phyloP scores from a whole-genome alignment of 2,888 invertebrate genomes.

The Dilophus febrilis region DNA sequence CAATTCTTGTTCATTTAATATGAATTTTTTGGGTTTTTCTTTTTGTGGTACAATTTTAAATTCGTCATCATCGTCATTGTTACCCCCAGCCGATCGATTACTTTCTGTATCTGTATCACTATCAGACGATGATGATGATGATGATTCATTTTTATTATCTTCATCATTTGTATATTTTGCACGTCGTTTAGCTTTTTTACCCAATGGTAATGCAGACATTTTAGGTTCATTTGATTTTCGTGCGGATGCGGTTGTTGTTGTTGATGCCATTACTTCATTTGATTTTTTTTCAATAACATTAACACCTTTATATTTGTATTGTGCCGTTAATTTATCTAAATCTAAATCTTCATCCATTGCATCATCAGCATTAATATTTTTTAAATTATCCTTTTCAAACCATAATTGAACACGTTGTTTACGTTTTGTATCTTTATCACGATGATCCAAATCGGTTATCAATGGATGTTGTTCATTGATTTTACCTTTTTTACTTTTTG shows the following conservation, averaged over 20 bases:
- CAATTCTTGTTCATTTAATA: slow-evolving; percentile 70
- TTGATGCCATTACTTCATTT: slow-evolving; percentile 4
- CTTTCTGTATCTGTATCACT: slow-evolving; percentile 4
- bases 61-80: slow-evolving; percentile 11
- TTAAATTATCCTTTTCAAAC: slow-evolving; percentile 74
- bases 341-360: slow-evolving; percentile 76
- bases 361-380: slow-evolving; percentile 60
- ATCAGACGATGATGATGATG: not conserved
- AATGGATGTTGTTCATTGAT: slow-evolving; percentile 35
- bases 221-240: too few relatives aligned
- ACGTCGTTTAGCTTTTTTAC: slow-evolving; percentile 25
- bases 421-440: slow-evolving; percentile 53
- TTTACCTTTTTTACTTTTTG: slow-evolving; percentile 11
- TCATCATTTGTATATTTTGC: slow-evolving; percentile 18
- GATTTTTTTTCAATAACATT: slow-evolving; percentile 20
- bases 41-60: slow-evolving; percentile 10
- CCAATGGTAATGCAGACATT: slow-evolving; percentile 12
- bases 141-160: too few relatives aligned
- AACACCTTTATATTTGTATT: slow-evolving; percentile 53
- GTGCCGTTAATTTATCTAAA: slow-evolving; percentile 58
- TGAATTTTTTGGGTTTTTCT: slow-evolving; percentile 37
- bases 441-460: slow-evolving; percentile 61
- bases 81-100: slow-evolving; percentile 19
- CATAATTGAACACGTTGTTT: slow-evolving; percentile 68
- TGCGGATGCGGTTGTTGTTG: not conserved